These are phyloP conservation scores for Pseudoips prasinana DNA, from an alignment of 2,888 invertebrate genomes.

Conservation along the genomic window DNA sequence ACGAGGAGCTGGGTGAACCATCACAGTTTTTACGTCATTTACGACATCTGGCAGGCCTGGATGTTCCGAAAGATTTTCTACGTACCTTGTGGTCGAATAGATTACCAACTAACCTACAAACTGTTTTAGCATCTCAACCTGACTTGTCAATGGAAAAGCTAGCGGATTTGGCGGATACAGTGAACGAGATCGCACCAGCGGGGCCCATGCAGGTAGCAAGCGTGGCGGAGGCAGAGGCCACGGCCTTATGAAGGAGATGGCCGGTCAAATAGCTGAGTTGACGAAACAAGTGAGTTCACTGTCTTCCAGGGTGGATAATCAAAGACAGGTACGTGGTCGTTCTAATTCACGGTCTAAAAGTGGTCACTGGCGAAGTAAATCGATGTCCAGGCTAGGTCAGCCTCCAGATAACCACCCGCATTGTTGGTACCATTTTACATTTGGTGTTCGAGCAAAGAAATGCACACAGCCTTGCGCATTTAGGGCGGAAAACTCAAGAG, in stretches of 20 bases:
- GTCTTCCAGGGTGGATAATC: neutral
- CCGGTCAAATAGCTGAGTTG: neutral
- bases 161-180: neutral
- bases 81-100: slow-evolving; percentile 1
- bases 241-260: neutral
- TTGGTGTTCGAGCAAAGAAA: slow-evolving; percentile 12
- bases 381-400: neutral
- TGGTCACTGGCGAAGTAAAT: neutral
- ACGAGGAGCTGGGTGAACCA: neutral
- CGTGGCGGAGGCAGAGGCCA: neutral
- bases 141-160: neutral
- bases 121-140: neutral
- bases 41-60: slow-evolving; percentile 1
- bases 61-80: slow-evolving; percentile 1
- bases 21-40: neutral
- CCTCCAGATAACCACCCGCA: neutral
- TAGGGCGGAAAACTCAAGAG: slow-evolving; percentile 18
- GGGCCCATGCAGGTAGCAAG: neutral
- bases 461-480: slow-evolving; percentile 21
- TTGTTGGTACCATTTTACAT: slow-evolving; percentile 23
- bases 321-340: neutral
- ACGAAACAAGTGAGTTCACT: neutral
- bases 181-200: neutral
- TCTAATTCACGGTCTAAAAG: too few species aligned
- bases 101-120: slow-evolving; percentile 1